Base-by-base conservation (phyloP, 64 coral and sea anemone genomes). In the Montipora cactus region DNA sequence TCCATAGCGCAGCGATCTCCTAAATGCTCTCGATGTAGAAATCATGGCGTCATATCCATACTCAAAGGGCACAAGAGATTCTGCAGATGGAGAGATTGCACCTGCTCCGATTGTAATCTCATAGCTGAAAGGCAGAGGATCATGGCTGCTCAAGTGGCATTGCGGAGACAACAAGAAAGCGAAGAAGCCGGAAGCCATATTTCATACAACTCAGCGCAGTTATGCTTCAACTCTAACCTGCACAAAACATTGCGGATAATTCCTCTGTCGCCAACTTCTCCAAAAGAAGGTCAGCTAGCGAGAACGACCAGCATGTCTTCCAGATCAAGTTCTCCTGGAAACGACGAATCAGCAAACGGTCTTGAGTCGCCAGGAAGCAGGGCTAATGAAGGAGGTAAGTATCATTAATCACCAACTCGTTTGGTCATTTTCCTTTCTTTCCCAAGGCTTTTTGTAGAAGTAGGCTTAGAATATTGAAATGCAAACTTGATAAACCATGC, bases 31-130 rank as follows among this genome's bases (percentile, higher is more conserved):
- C 80, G 94, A 7, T 95, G 94, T 44, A 10, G 94, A 70, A 95
- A 95, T 22, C 94, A 95, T 59, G 94, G 94, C 15, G 89, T 95
- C 2, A 95, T 95, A 47, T 95, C 94, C 3, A 87, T 95, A 5
- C 89, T 95, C 22, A 95, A 95, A 87, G 94, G 94, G 44, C 94
- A 95, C 89, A 95, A 95, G 55, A 73, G 94, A 15, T 95, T 95
- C 59, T 95, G 94, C 76, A 95, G 88, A 91, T 95, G 94, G 94
- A 85, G 91, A 22, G 94, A 95, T 37, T 95, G 94, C 15, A 67
- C 94, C 14, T 95, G 94, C 14, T 61, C 94, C 0, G 94, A 95
- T 37, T 95, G 94, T 75, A 95, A 95, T 62, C 79, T 95, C 15
- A 95, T 95, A 44, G 94, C 94, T 49, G 94, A 95, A n/a, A 62